These are phyloP conservation scores for Penaeus vannamei DNA, from an alignment of 1,140 invertebrate species.

Conservation along the genomic window DNA sequence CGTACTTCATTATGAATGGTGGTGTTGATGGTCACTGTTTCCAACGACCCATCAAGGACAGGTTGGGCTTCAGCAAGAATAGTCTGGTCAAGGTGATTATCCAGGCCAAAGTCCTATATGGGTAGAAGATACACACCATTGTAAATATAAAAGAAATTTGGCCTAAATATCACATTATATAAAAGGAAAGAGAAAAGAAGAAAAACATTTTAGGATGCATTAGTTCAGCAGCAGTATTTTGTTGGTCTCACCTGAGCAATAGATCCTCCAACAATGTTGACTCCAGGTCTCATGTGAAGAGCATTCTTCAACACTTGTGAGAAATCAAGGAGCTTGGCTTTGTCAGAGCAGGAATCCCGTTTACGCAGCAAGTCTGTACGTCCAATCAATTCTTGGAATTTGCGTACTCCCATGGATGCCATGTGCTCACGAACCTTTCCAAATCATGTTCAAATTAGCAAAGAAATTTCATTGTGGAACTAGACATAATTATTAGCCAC, in stretches of 20 bases:
- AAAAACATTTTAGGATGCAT: no score
- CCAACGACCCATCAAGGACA: slow-evolving; percentile 82
- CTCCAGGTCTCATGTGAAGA: slow-evolving; percentile 87
- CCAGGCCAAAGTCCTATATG: slow-evolving; percentile 88
- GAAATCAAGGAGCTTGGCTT: slow-evolving; percentile 90
- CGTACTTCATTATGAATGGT: slow-evolving; percentile 92
- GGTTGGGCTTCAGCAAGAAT: slow-evolving; percentile 83
- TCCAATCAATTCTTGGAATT: slow-evolving; percentile 94
- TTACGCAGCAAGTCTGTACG: slow-evolving; percentile 90
- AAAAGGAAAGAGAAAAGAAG: no score
- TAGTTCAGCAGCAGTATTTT: no score
- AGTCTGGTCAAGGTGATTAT: slow-evolving; percentile 89
- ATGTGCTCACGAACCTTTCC: slow-evolving; percentile 85
- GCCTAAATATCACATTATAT: not conserved
- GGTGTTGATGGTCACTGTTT: slow-evolving; percentile 83
- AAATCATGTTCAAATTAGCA: slow-evolving; percentile 59
- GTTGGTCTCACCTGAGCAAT: slow-evolving; percentile 75
- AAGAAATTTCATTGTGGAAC: no score
- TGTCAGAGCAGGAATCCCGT: slow-evolving; percentile 77
- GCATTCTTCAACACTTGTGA: slow-evolving; percentile 90
- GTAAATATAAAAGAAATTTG: slow-evolving; percentile 12
- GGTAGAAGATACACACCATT: slow-evolving; percentile 30
- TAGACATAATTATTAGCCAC: no score
- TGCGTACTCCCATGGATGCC: slow-evolving; percentile 90
- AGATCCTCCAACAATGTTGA: slow-evolving; percentile 92